Conservation (phyloP, 2,888 invertebrate species). For the Heliothis peltigera region DNA sequence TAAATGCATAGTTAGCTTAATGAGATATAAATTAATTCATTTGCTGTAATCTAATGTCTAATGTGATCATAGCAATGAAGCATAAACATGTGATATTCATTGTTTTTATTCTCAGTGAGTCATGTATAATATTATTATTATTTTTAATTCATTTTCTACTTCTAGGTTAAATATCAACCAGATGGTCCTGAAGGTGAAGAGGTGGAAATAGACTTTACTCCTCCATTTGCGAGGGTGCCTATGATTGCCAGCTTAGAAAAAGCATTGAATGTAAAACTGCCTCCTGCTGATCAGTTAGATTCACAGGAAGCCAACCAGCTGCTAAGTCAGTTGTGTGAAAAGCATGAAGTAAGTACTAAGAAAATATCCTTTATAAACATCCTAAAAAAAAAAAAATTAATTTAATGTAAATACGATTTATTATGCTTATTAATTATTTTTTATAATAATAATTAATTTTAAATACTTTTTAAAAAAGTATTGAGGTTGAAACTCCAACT, state of each 20-base stretch:
- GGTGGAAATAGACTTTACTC: conserved; percentile 98
- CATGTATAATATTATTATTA: background rate
- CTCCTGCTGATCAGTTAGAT: conserved; percentile 92
- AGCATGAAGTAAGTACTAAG: conserved; percentile 87
- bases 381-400: too few relatives aligned
- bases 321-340: conserved; percentile 94
- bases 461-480: too few relatives aligned
- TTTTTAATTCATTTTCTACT: conserved; percentile 28
- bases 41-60: conserved; percentile 3
- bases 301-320: conserved; percentile 93
- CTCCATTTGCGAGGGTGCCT: conserved; percentile 97
- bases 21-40: conserved; percentile 6
- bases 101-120: background rate
- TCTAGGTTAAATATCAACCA: conserved; percentile 94
- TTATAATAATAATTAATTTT: too few relatives aligned
- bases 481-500: too few relatives aligned
- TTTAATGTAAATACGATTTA: too few relatives aligned
- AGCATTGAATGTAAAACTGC: conserved; percentile 93
- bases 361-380: background rate
- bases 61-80: background rate
- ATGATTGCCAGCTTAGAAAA: conserved; percentile 98
- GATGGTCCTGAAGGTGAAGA: conserved; percentile 95
- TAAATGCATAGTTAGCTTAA: conserved; percentile 17
- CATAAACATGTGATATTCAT: background rate
- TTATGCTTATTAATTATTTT: too few relatives aligned